Base-by-base conservation (phyloP, 2,113 vertebrate species). In the Podarcis raffonei region DNA sequence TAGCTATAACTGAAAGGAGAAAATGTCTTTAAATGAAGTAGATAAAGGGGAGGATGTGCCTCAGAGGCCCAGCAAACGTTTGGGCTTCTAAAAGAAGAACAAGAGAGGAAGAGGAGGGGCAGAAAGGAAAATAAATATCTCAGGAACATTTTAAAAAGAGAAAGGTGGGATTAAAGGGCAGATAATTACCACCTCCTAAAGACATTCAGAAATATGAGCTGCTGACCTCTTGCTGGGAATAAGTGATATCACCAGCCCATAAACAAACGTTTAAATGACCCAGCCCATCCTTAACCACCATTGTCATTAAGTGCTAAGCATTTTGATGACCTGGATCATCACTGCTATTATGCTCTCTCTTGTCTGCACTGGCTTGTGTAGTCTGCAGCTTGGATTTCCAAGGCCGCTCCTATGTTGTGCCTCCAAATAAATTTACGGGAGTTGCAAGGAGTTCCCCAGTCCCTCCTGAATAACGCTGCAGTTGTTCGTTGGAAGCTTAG, bases 101-200 rank as follows among this genome's bases (percentile, higher is more conserved):
- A 18, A 18, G 16, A 3, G 37, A 65, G 81, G 23, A 3, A 5
- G 0, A 11, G 79, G 76, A 72, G 74, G 89, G 32, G 72, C 72
- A 35, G 48, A 87, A 89, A 77, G 78, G 81, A 89, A 69, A 75
- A 65, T 0, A 0, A 30, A 11, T 93, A 94, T 89, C 77, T 59
- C 89, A 81, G 80, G 81, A 87, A 90, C 91, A 87, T 90, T 94
- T 81, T 87, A 92, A 92, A 91, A 35, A 62, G 0, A 0, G 94
- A 92, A 94, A 94, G 89, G 90, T 92, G 89, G 83, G 62, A 39
- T 68, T 39, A 93, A 88, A 92, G 88, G 90, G 84, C 90, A 93
- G 90, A 92, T 90, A 92, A 92, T 94, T 95, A 83, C 81, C 92
- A 88, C 88, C 89, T 96, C 81, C 68, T 87, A 76, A 94, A 94